These are phyloP conservation scores for Crematogaster levior DNA, from an alignment of 2,888 invertebrate genomes.

Conservation along the genomic window DNA sequence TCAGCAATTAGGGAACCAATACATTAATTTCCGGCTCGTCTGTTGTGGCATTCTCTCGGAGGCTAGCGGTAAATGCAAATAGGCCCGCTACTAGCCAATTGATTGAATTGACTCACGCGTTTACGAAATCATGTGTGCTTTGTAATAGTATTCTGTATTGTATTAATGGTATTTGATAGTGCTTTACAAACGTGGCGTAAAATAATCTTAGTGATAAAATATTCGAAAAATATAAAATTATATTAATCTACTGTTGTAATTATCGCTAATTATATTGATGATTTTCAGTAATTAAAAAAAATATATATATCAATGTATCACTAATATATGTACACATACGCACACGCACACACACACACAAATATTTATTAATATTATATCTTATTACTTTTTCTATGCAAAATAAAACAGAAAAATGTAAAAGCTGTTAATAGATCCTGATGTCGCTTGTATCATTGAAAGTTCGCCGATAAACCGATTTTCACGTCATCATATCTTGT, in stretches of 20 bases:
- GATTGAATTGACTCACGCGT: constrained; percentile 84
- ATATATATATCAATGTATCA: background rate
- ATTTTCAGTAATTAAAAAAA: background rate
- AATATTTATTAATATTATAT: too few relatives aligned
- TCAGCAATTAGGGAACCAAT: constrained; percentile 85
- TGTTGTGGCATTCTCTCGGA: constrained; percentile 81
- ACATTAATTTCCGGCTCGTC: constrained; percentile 85
- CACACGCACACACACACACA: too few relatives aligned
- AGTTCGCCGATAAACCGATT: too few relatives aligned
- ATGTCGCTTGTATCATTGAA: too few relatives aligned
- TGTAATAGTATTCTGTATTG: background rate
- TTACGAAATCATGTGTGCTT: constrained; percentile 27
- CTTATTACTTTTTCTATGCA: too few relatives aligned
- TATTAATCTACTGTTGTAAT: background rate
- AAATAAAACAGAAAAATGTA: too few relatives aligned
- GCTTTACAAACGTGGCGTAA: background rate
- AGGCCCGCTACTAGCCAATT: constrained; percentile 81
- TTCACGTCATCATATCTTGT: too few relatives aligned
- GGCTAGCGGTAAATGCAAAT: constrained; percentile 82
- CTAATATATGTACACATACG: too few relatives aligned
- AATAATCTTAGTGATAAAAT: background rate
- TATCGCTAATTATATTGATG: background rate
- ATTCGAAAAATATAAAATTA: background rate
- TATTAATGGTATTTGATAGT: background rate
- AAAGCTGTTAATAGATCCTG: too few relatives aligned